A percentile compares a stretch with the other conserved stretches of the same genome.
Evolutionary conservation across 2,888 invertebrate species (phyloP).

Genomic region (Lobophora halterata): DNA sequence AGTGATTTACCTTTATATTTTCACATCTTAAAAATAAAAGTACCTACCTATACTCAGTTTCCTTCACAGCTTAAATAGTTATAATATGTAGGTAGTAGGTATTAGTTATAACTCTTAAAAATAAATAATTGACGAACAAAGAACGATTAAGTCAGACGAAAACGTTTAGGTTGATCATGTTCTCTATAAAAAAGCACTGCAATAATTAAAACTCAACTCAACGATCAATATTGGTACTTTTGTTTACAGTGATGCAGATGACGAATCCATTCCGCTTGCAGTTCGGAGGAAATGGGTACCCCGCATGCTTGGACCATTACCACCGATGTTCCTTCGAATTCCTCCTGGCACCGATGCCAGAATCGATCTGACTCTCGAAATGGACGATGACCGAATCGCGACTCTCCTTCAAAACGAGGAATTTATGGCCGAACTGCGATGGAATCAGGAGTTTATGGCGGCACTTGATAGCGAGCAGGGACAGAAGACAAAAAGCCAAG

Average conservation of each 20-base stretch:
- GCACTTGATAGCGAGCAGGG: constrained; percentile 89
- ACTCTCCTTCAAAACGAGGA: constrained; percentile 94
- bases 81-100: background rate
- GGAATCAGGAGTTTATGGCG: constrained; percentile 93
- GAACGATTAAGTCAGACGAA: too few species aligned
- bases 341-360: constrained; percentile 72
- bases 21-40: too few species aligned
- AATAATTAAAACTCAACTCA: background rate
- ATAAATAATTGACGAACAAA: too few species aligned
- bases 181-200: too few species aligned
- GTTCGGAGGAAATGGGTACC: constrained; percentile 87
- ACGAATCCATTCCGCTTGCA: constrained; percentile 68
- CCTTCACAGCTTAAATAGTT: too few species aligned
- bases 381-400: constrained; percentile 93
- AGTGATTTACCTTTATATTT: background rate
- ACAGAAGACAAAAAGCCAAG: constrained; percentile 70
- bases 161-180: too few species aligned
- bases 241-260: constrained; percentile 62
- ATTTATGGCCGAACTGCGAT: constrained; percentile 91
- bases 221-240: background rate
- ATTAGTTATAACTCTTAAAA: too few species aligned
- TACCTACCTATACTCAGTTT: too few species aligned
- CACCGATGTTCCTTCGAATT: constrained; percentile 88
- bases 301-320: constrained; percentile 87
- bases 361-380: constrained; percentile 77